Evolutionary conservation across 2,113 vertebrate species (phyloP).

Genomic region (human): GRCh38 chr5:95042501-95043000

Average conservation of each 20-base stretch:
- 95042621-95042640: neutral
- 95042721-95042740: neutral
- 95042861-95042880: neutral
- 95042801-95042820: neutral
- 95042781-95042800: neutral
- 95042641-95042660: neutral
- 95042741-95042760: neutral
- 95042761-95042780: neutral
- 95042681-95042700: neutral
- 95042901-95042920: neutral
- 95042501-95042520: neutral
- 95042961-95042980: neutral
- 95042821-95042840: neutral
- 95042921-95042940: neutral
- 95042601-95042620: neutral
- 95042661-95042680: neutral
- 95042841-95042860: neutral
- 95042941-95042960: neutral
- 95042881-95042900: neutral
- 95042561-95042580: neutral
- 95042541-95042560: neutral
- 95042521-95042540: too few species aligned
- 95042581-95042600: neutral
- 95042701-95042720: neutral
- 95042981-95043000: neutral